Percentiles rank a stretch among this genome's conserved stretches.
phyloP scores from a whole-genome alignment of 2,888 invertebrate genomes.

The Eupithecia subfuscata region DNA sequence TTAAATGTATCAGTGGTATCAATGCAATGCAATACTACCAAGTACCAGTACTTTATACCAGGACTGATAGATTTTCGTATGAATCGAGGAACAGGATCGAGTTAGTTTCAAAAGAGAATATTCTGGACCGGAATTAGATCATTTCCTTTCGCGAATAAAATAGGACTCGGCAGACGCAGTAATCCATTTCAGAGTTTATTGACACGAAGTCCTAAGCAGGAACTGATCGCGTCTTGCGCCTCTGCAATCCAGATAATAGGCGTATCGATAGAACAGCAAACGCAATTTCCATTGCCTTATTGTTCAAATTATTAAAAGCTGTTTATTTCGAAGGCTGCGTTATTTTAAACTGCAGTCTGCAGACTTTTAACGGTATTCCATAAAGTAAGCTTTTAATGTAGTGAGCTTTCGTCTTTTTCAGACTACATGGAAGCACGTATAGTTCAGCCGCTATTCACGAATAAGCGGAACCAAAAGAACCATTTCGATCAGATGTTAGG shows the following conservation, averaged over 20 bases:
- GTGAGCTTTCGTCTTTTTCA: too few species aligned
- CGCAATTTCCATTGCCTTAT: not conserved
- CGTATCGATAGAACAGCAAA: not conserved
- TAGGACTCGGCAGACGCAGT: slow-evolving; percentile 7
- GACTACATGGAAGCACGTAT: not conserved
- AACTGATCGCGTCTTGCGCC: not conserved
- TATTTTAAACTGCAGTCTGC: not conserved
- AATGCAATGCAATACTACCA: too few species aligned
- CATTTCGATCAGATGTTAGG: not conserved
- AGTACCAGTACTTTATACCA: too few species aligned
- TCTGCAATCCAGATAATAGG: slow-evolving; percentile 1
- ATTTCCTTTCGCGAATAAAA: slow-evolving; percentile 10
- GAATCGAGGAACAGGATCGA: not conserved
- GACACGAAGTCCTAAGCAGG: slow-evolving; percentile 12
- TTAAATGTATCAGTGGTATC: too few species aligned
- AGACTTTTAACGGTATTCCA: too few species aligned
- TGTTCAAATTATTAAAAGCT: not conserved
- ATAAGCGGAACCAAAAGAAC: not conserved
- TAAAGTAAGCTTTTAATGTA: too few species aligned
- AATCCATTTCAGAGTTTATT: slow-evolving; percentile 17
- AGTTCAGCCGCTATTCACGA: not conserved
- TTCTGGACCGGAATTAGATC: not conserved
- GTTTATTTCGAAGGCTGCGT: not conserved
- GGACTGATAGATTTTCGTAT: not conserved
- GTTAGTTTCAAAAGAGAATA: not conserved